A percentile compares a stretch with the other conserved stretches of the same genome.
phyloP scores from a whole-genome alignment of 2,113 vertebrate genomes.

The Amphilophus citrinellus region DNA sequence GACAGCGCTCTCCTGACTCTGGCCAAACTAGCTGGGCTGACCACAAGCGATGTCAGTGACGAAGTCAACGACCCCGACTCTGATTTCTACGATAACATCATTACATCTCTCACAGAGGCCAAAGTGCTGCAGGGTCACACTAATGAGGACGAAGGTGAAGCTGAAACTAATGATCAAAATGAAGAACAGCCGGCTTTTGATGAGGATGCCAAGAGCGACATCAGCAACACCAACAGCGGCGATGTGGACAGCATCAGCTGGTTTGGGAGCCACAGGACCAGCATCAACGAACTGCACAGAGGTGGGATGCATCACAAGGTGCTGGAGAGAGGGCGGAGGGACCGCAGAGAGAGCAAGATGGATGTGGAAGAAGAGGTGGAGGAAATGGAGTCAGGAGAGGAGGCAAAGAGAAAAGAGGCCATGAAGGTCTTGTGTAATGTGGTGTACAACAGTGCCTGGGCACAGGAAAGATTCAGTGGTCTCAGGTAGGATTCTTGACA shows the following conservation, averaged over 20 bases:
- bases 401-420: constrained; percentile 73
- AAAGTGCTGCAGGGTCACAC: constrained; percentile 16
- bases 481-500: constrained; percentile 63
- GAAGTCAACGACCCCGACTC: constrained; percentile 50
- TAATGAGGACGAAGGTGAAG: constrained; percentile 18
- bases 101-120: constrained; percentile 59
- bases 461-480: constrained; percentile 77
- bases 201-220: constrained; percentile 53
- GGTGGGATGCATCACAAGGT: constrained; percentile 58
- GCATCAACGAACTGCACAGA: constrained; percentile 56
- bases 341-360: constrained; percentile 75
- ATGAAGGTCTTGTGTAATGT: constrained; percentile 81
- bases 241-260: constrained; percentile 60
- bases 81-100: constrained; percentile 68
- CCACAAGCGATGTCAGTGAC: constrained; percentile 26
- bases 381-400: constrained; percentile 48
- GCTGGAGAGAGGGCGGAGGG: constrained; percentile 73
- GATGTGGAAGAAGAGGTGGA: constrained; percentile 59
- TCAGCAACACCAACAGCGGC: constrained; percentile 39
- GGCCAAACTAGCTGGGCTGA: constrained; percentile 71
- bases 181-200: constrained; percentile 15
- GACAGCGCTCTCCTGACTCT: constrained; percentile 72
- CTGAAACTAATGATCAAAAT: constrained; percentile 6
- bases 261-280: constrained; percentile 53
- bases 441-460: constrained; percentile 81